phyloP scores from a whole-genome alignment of 2,888 invertebrate genomes.

The Biston betularia region DNA sequence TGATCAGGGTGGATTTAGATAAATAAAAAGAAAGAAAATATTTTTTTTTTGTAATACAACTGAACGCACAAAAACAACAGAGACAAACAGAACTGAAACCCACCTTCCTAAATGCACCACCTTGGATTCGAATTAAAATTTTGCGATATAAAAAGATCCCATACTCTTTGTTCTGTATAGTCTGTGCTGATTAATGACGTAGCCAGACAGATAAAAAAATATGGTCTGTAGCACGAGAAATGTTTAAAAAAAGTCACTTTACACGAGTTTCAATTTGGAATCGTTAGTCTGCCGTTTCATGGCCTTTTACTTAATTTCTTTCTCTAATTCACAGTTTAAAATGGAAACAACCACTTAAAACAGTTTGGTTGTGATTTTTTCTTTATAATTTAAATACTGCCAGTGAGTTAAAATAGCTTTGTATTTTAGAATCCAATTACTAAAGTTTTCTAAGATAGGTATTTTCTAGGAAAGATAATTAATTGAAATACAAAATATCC shows the following conservation, averaged over 20 bases:
- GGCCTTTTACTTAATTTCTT: constrained; percentile 15
- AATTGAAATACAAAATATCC: too few species aligned
- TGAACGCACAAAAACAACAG: too few species aligned
- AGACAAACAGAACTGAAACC: too few species aligned
- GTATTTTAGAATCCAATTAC: background rate
- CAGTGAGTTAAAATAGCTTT: background rate
- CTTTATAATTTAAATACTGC: constrained; percentile 7
- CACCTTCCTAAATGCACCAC: too few species aligned
- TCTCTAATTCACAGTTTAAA: constrained; percentile 24
- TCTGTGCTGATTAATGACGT: constrained; percentile 63
- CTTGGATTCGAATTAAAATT: background rate
- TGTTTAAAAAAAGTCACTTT: constrained; percentile 48
- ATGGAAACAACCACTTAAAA: background rate
- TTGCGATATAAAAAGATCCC: background rate
- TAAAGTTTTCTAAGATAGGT: background rate
- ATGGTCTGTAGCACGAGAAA: constrained; percentile 31
- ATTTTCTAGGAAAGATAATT: too few species aligned
- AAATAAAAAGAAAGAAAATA: too few species aligned
- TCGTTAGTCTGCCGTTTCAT: constrained; percentile 42
- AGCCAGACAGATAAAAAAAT: constrained; percentile 35
- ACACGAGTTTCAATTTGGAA: constrained; percentile 48
- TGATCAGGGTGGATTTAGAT: too few species aligned
- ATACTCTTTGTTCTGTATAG: constrained; percentile 7
- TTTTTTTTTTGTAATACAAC: too few species aligned
- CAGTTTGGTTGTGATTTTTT: constrained; percentile 1